Base-by-base conservation (phyloP, 1,140 invertebrate species). In the Coptotermes formosanus region DNA sequence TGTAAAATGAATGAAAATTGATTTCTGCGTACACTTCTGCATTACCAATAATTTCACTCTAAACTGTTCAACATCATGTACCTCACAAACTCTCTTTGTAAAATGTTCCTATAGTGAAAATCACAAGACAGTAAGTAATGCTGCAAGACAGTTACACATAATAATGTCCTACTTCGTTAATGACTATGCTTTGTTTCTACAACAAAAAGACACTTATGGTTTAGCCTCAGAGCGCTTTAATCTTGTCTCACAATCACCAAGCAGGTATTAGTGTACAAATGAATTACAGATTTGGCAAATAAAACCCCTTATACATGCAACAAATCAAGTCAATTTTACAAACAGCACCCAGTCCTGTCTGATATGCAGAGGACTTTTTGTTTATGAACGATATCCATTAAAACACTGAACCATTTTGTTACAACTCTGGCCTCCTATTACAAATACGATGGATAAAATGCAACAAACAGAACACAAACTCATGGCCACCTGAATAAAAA, bases 181-280 rank as follows among this genome's bases (percentile, higher is more conserved):
- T 48, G 45, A 48, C 1, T 48, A 48, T 64, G 59, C 59, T 23
- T 59, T 21, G 59, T 8, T 64, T n/a, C 25, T 16, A 75, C 64
- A 30, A 75, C 64, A 75, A 75, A n/a, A 75, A 75, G 55, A 30
- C 21, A 14, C 64, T n/a, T 16, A 75, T 11, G 6, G 25, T 75
- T 75, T 75, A 2, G 25, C 64, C n/a, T 75, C 64, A 59, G 48
- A 84, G 44, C 44, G 48, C 48, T 84, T 84, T 84, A 84, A 84
- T 84, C n/a, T 84, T 48, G 21, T 84, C 83, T 84, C 83, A 84
- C 83, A 84, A 84, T 48, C 83, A 84, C 83, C 83, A 84, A 84
- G 83, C 83, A 84, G 48, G 59, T 84, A 48, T 48, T 64, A 75
- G 64, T 30, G 64, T 75, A 75, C 64, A 75, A n/a, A 8, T 30